A percentile compares a stretch with the other conserved stretches of the same genome.
Conservation (phyloP, 1,140 invertebrate species). For the Grapholita molesta region DNA sequence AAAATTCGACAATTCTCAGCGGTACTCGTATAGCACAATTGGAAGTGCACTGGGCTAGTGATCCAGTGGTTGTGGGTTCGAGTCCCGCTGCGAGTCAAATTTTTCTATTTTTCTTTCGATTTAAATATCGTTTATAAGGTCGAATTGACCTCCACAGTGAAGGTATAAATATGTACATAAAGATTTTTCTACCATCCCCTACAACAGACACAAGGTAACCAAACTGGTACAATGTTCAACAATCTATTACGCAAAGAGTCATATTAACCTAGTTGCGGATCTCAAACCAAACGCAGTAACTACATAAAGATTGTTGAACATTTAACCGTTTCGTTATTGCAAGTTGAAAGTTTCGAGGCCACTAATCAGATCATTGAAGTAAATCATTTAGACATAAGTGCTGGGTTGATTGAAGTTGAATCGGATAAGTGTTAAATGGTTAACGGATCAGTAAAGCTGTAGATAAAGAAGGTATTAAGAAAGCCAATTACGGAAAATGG, state of each 20-base stretch:
- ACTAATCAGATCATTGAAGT: conserved; percentile 5
- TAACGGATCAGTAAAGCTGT: neutral
- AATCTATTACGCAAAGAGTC: neutral
- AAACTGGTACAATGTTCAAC: conserved; percentile 7
- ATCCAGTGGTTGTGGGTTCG: too few species aligned
- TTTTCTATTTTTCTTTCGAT: too few species aligned
- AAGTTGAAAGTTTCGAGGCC: neutral
- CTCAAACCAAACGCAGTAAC: neutral
- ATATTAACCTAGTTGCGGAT: neutral
- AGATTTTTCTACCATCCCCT: neutral
- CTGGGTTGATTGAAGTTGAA: neutral
- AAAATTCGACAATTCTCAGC: too few species aligned
- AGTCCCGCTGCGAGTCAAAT: too few species aligned
- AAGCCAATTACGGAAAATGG: too few species aligned
- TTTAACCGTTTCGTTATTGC: neutral
- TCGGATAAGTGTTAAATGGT: neutral
- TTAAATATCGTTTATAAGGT: too few species aligned
- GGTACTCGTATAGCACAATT: too few species aligned
- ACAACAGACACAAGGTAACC: neutral
- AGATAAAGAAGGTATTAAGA: too few species aligned
- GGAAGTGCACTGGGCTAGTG: too few species aligned
- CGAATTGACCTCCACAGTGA: too few species aligned
- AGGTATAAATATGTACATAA: too few species aligned
- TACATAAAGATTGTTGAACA: neutral
- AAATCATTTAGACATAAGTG: neutral